Evolutionary conservation across 2,888 invertebrate genomes (phyloP), one percentile per base, ranked within the genome.

Genomic region (Bugula neritina): DNA sequence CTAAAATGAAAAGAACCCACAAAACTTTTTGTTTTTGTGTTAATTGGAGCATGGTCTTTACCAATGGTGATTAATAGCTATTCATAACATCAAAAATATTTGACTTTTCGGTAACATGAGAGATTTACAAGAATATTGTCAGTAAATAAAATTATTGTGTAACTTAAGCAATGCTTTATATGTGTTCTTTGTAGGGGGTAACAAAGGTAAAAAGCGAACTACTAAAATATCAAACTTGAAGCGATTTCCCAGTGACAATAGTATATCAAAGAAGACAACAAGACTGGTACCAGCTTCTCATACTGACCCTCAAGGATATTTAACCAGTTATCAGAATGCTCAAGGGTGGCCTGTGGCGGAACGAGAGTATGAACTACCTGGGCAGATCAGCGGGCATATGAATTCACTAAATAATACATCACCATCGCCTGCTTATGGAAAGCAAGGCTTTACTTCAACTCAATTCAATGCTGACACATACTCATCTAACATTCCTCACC

Each of bases 241-340:
- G 31, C 63, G 63, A 25, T 63, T 25, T 27, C 63, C 63, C 31
- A 63, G 63, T 63, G 63, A 63, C 3, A 63, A 27, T 31, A 63
- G 63, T 34, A 29, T 63, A 29, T 63, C 63, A 5, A 63, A 63
- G 31, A 63, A 34, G 34, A 31, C 5, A 3, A 10, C 29, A 31
- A 43, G 10, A 5, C 5, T 10, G 17, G 31, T 63, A 31, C 63
- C 63, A 25, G 43, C 43, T 43, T 5, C 10, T 43, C 43, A 17
- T 10, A 5, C n/a, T 55, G 63, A 63, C 3, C 63, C 21, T 5
- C 21, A 31, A 27, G 63, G 63, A 13, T 63, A 63, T 27, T 63
- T 29, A 10, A 31, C 63, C 31, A 31, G 25, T n/a, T 63, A 63
- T 34, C 63, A 63, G n/a, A 21, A 25, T 13, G 55, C 25, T 55